Evolutionary conservation across 2,888 invertebrate species (phyloP), one percentile per base, ranked within the genome.

Genomic region (Eupithecia insigniata): DNA sequence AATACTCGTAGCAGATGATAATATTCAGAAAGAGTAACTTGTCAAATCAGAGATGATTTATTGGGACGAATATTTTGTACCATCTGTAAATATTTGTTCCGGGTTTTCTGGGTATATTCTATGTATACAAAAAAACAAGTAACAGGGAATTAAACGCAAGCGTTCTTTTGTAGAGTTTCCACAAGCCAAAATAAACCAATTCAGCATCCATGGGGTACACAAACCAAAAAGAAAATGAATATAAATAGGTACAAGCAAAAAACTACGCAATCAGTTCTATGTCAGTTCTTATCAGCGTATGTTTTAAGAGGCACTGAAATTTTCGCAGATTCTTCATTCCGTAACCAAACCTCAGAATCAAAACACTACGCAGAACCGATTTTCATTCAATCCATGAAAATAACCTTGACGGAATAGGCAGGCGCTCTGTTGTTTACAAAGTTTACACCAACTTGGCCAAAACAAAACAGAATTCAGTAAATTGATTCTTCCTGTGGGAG

Each of bases 401-500:
- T 46, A 66, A 66, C 75, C 77, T 77, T 74, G 73, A 36, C 55
- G 60, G 62, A 32, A 69, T 71, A 69, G 72, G 46, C 66, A 73
- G 34, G 55, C 55, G 14, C 55, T 58, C 60, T 51, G 65, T 74
- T 75, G 73, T 78, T 78, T 73, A 73, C 76, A 66, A 71, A 74
- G 72, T 79, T 79, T 76, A 78, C 79, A 68, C 62, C 60, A 67
- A 69, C 58, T 71, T 74, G 67, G 67, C 66, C 68, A 76, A 76
- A 80, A 78, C 78, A 78, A 77, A 76, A 76, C 72, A 76, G 66
- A 70, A 74, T 78, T 75, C 61, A 39, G 65, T 62, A 77, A 75
- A 79, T 79, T 76, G 78, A 81, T 79, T 77, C 75, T 69, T 75
- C 66, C 68, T 67, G 39, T 60, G 62, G 51, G 66, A 68, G 69